Evolutionary conservation across 2,888 invertebrate species (phyloP).

Genomic region (Apamea monoglypha): DNA sequence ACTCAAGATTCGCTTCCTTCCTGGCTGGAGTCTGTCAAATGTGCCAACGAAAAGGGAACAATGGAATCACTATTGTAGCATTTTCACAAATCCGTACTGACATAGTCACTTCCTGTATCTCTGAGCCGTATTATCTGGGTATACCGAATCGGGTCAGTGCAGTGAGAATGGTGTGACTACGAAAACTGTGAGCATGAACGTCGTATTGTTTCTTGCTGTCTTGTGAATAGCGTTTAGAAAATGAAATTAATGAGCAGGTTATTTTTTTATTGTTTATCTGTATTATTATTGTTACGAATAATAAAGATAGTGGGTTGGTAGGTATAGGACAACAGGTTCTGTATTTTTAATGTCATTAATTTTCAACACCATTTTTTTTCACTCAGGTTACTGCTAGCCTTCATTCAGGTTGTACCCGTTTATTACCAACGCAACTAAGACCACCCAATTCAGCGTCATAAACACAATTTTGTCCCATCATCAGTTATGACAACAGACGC

Average conservation of each 20-base stretch:
- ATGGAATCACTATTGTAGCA: constrained; percentile 65
- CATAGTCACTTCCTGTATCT: constrained; percentile 79
- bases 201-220: neutral
- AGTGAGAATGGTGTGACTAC: constrained; percentile 71
- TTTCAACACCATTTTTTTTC: neutral
- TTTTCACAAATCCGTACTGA: constrained; percentile 75
- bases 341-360: neutral
- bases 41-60: constrained; percentile 65
- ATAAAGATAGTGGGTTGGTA: neutral
- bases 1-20: constrained; percentile 73
- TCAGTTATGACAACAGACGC: constrained; percentile 40
- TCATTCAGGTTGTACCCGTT: neutral
- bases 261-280: neutral
- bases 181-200: constrained; percentile 65
- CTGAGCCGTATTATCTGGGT: constrained; percentile 80
- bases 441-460: constrained; percentile 41
- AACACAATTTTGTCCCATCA: constrained; percentile 24
- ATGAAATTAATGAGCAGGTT: no score
- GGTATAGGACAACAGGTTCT: neutral
- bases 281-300: neutral
- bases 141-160: constrained; percentile 82
- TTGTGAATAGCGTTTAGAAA: neutral
- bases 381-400: neutral
- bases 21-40: constrained; percentile 70
- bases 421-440: neutral